Conservation (phyloP, 2,797 vertebrate species). For the Smutsia temminckii region DNA sequence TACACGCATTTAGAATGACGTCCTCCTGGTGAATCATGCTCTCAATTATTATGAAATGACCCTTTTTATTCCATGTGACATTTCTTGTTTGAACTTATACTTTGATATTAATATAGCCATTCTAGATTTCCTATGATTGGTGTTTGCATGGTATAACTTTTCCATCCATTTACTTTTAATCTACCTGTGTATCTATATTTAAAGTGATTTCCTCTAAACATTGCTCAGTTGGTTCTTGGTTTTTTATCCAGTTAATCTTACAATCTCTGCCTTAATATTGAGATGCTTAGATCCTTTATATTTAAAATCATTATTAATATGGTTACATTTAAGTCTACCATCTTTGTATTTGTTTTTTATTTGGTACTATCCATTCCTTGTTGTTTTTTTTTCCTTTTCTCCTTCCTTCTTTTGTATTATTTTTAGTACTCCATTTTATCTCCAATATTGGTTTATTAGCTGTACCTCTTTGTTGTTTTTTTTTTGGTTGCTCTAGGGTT, state of each 20-base stretch:
- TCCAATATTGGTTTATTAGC: not conserved
- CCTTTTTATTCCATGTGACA: not conserved
- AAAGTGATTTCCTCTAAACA: not conserved
- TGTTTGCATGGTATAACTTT: not conserved
- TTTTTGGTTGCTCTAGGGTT: not conserved
- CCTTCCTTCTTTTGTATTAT: not conserved
- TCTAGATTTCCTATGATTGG: not conserved
- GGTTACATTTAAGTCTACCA: not conserved
- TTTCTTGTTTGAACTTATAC: not conserved
- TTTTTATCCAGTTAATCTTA: not conserved
- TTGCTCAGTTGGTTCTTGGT: not conserved
- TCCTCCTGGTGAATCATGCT: not conserved
- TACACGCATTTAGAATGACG: not conserved
- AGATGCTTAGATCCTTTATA: not conserved
- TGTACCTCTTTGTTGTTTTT: not conserved
- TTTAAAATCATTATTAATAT: not conserved
- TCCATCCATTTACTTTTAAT: not conserved
- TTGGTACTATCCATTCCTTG: not conserved
- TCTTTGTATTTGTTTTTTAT: not conserved
- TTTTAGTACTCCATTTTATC: slow-evolving; percentile 2
- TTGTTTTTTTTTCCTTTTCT: not conserved
- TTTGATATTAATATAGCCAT: not conserved
- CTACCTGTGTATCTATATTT: not conserved
- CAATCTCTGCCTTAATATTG: not conserved
- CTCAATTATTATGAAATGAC: not conserved